Evolutionary conservation across 2,797 vertebrate genomes (phyloP), one percentile per base, ranked within the genome.

Genomic region (Onychomys leucogaster): DNA sequence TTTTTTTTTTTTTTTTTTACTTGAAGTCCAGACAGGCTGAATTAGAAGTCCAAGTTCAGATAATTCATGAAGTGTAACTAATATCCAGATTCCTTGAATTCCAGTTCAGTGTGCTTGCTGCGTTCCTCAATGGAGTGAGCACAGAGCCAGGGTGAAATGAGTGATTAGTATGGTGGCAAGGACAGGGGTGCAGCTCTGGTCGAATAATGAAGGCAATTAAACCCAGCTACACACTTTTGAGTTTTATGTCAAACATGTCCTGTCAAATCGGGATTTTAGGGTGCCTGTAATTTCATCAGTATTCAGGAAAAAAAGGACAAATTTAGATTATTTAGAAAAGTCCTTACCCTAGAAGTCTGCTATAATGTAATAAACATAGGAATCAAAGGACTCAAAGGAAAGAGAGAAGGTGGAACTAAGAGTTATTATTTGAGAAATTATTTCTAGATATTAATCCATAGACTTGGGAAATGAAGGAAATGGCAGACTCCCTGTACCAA

Each of bases 391-490:
- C 46, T 29, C 17, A 27, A 96, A 71, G 4, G 4, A 92, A 6
- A 96, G 23, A 27, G 88, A 87, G 41, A 90, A 65, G 21, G 57
- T 46, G 46, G 37, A 76, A 21, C 57, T 59, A 37, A 91, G 73
- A 96, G 43, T 11, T 67, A 86, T 59, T 89, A 61, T 71, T 57
- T 55, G 63, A 37, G 88, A 5, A n/a, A n/a, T n/a, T n/a, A n/a
- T n/a, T n/a, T n/a, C n/a, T n/a, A n/a, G n/a, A n/a, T 91, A 87
- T 90, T 23, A 82, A 55, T 57, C 59, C 16, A 65, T 55, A 63
- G 29, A 82, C 81, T 78, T 86, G 17, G 23, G 67, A 95, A 73
- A 65, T 76, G n/a, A 69, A 95, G 19, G 34, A 78, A 91, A 75
- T 34, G n/a, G 8, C 46, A 41, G 34, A 55, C 49, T 83, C 85